Conservation (phyloP, 2,888 invertebrate species). For the Amphipyra tragopoginis region DNA sequence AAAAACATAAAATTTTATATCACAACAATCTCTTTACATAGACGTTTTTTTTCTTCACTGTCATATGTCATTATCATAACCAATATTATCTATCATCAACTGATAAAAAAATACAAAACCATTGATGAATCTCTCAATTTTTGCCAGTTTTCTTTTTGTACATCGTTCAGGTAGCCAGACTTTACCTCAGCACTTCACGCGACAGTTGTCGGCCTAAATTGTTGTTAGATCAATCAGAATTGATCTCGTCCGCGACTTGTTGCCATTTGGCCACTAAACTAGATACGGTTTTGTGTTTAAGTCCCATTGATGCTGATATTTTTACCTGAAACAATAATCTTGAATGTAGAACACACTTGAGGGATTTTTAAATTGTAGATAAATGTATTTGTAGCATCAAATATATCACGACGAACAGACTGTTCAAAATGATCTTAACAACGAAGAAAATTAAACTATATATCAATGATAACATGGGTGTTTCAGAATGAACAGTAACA, state of each 20-base stretch:
- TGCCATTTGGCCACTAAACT: conserved; percentile 92
- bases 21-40: neutral
- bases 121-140: conserved; percentile 19
- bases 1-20: neutral
- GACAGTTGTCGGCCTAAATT: conserved; percentile 3
- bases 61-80: neutral
- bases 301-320: conserved; percentile 80
- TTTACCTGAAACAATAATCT: conserved; percentile 78
- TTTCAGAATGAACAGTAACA: no score
- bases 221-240: conserved; percentile 71
- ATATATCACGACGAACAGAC: no score
- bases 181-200: neutral
- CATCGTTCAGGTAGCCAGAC: neutral
- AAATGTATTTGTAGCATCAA: no score
- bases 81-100: neutral
- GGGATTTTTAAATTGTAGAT: no score
- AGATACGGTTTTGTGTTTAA: conserved; percentile 92
- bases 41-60: neutral
- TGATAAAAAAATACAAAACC: no score
- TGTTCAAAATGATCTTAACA: no score
- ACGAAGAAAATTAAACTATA: no score
- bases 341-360: no score
- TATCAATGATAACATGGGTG: no score
- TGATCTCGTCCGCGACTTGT: conserved; percentile 89
- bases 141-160: conserved; percentile 1